These are phyloP conservation scores for Palythoa grandis DNA, from an alignment of 92 coral and sea anemone genomes.

Conservation along the genomic window DNA sequence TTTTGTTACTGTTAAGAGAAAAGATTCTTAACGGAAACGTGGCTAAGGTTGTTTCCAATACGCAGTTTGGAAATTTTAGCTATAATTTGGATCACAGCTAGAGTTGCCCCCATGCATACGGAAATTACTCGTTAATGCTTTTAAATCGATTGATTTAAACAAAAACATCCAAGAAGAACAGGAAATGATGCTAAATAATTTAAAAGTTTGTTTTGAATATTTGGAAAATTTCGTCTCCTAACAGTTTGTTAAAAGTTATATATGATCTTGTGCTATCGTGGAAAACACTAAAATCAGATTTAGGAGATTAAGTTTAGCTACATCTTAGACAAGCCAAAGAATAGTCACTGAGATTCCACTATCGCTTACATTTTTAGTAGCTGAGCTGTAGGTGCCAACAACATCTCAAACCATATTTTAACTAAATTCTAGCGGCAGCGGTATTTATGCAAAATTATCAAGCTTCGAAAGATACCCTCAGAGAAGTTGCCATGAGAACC, in stretches of 20 bases:
- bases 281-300: not conserved
- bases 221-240: not conserved
- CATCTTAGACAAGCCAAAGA: not conserved
- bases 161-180: not conserved
- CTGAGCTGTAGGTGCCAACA: too few species aligned
- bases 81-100: constrained; percentile 14
- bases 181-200: constrained; percentile 6
- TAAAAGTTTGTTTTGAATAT: not conserved
- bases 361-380: too few species aligned
- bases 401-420: too few species aligned
- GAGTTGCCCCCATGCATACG: not conserved
- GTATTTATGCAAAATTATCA: not conserved
- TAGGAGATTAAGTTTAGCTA: not conserved
- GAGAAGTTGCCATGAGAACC: constrained; percentile 17
- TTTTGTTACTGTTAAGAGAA: not conserved
- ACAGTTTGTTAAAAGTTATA: constrained; percentile 7
- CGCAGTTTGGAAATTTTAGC: not conserved
- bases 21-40: not conserved
- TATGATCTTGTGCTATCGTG: not conserved
- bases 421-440: not conserved
- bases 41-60: not conserved
- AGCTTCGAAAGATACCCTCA: not conserved
- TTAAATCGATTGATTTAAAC: constrained; percentile 9
- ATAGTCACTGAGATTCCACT: too few species aligned
- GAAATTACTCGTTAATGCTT: constrained; percentile 14